phyloP scores from a whole-genome alignment of 2,113 vertebrate genomes.

The Amazona guildingii region DNA sequence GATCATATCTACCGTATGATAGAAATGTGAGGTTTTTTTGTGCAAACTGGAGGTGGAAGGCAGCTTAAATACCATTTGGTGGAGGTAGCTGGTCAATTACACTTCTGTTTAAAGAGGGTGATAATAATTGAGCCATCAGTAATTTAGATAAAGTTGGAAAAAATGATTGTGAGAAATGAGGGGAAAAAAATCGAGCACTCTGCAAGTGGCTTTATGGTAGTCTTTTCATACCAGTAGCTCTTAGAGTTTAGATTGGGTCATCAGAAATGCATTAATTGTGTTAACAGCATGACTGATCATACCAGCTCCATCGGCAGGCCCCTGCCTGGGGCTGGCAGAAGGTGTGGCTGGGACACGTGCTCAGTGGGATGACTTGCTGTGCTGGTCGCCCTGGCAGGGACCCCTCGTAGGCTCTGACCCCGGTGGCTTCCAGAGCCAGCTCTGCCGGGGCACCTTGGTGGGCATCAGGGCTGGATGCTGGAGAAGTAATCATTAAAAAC shows the following conservation, averaged over 20 bases:
- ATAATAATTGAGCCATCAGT: not conserved
- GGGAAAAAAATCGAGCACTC: not conserved
- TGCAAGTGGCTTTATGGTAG: not conserved
- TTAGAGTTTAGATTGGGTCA: not conserved
- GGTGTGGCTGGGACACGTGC: rapidly evolving
- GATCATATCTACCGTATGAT: not conserved
- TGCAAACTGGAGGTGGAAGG: not conserved
- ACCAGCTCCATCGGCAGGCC: not conserved
- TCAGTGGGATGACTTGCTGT: rapidly evolving
- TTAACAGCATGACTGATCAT: not conserved
- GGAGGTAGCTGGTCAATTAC: not conserved
- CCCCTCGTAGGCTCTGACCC: rapidly evolving
- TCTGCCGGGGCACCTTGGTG: not conserved
- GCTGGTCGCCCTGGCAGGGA: not conserved
- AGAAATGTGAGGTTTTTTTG: not conserved
- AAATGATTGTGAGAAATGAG: not conserved
- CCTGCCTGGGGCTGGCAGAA: not conserved
- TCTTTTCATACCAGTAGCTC: not conserved
- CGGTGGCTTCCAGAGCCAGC: not conserved
- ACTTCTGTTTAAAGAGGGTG: not conserved
- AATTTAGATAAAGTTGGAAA: not conserved
- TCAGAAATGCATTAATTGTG: not conserved
- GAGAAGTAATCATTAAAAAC: not conserved
- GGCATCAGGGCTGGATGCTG: not conserved
- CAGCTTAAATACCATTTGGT: not conserved